Base-by-base conservation (phyloP, 2,113 vertebrate genomes). In the Protobothrops flavoviridis region DNA sequence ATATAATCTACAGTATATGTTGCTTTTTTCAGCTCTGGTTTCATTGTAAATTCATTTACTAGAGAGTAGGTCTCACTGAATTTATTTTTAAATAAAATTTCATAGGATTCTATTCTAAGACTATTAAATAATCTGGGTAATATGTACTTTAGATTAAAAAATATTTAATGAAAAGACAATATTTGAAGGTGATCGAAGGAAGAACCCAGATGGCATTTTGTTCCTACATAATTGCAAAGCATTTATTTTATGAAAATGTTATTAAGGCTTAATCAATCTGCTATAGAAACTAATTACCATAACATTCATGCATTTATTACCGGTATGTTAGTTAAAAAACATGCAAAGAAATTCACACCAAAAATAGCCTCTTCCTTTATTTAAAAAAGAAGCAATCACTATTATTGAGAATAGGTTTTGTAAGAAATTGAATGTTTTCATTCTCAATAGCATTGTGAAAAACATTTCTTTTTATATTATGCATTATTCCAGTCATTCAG, bases 211-310 rank as follows among this genome's bases (percentile, higher is more conserved):
- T 96, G 93, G 89, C 91, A 88, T 81, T 89, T 91, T 93, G 91
- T 52, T 88, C 21, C 91, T 59, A 93, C 48, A 2, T 94, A 95
- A 96, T 85, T 95, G 91, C 69, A 90, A 93, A 94, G 45, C 87
- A 87, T 17, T 93, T 95, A 91, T 92, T 96, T 95, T 94, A 93
- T 91, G 61, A 15, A 2, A 91, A 93, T 96, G 93, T 94, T 94
- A 52, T 87, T 92, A 81, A 48, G 87, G 23, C 86, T 23, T 94
- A 94, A 95, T 94, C 87, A 94, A 95, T 92, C 59, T 91, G 87
- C 91, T 92, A 11, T 9, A 24, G 91, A 95, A 95, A 94, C 43
- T 90, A 96, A 94, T 89, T 95, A 93, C 56, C 17, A 59, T 93
- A 87, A 9, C 43, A 45, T 45, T 85, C 91, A 61, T 85, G 48